Conservation (phyloP, 2,113 vertebrate genomes). For the Myiozetetes cayanensis region DNA sequence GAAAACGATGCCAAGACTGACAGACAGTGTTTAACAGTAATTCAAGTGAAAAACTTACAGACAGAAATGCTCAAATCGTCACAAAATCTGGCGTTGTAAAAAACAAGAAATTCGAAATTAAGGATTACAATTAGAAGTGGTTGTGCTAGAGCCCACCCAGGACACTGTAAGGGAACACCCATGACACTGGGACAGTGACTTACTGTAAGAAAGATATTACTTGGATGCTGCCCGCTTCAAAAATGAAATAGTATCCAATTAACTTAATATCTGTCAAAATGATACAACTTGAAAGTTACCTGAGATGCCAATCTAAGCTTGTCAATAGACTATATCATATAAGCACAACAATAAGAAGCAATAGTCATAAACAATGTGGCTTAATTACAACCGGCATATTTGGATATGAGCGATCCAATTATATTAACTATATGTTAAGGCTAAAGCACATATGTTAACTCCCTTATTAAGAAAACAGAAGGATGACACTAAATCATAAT, state of each 20-base stretch:
- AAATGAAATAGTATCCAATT: not conserved
- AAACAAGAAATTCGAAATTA: not conserved
- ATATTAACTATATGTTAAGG: not conserved
- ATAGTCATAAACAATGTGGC: not conserved
- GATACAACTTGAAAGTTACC: not conserved
- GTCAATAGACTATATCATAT: not conserved
- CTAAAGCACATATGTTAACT: not conserved
- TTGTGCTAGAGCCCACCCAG: not conserved
- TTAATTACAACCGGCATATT: not conserved
- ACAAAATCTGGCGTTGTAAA: slow-evolving; percentile 13
- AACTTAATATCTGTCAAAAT: not conserved
- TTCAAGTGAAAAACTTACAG: slow-evolving; percentile 15
- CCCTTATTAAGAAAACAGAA: not conserved
- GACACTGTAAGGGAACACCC: not conserved
- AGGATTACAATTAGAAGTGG: not conserved
- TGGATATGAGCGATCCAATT: not conserved
- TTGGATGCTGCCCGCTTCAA: not conserved
- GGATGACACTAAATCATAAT: not conserved
- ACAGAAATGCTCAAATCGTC: slow-evolving; percentile 35
- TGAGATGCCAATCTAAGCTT: not conserved
- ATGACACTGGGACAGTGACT: not conserved
- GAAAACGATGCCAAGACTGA: slow-evolving; percentile 38
- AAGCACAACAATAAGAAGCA: not conserved
- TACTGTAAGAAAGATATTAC: rapidly evolving
- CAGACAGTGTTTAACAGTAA: slow-evolving; percentile 50